These are phyloP conservation scores for Recurvirostra avosetta DNA, from an alignment of 2,113 vertebrate species.

Conservation along the genomic window DNA sequence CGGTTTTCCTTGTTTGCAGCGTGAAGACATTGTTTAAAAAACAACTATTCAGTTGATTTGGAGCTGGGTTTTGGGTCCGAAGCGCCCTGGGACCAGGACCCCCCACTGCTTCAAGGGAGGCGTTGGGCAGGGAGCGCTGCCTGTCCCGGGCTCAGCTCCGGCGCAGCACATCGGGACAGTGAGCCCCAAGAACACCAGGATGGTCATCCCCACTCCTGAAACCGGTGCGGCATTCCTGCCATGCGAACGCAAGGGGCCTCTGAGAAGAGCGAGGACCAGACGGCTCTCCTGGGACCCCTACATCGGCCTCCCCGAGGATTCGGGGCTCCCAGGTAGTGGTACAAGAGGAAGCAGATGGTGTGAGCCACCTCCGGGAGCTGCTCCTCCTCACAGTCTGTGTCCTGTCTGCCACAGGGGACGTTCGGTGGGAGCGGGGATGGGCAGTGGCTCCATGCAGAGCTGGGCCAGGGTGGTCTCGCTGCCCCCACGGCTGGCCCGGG, in stretches of 20 bases:
- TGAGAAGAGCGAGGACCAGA: rapidly evolving
- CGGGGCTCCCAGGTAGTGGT: neutral
- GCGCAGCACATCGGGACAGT: rapidly evolving
- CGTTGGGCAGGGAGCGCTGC: neutral
- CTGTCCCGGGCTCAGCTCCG: neutral
- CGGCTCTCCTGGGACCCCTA: neutral
- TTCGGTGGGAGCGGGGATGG: too few species aligned
- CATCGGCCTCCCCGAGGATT: rapidly evolving
- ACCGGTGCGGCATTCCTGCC: rapidly evolving
- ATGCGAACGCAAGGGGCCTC: rapidly evolving
- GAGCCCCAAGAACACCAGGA: too few species aligned
- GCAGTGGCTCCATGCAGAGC: too few species aligned
- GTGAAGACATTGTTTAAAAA: neutral
- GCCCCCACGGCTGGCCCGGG: neutral
- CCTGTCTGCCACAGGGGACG: neutral
- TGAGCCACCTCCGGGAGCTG: neutral
- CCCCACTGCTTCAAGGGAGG: rapidly evolving
- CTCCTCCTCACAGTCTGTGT: neutral
- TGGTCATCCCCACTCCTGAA: rapidly evolving
- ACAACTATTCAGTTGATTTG: rapidly evolving
- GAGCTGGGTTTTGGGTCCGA: neutral
- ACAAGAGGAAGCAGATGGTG: rapidly evolving
- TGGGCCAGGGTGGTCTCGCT: too few species aligned
- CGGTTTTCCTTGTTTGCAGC: rapidly evolving
- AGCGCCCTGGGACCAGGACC: neutral